Evolutionary conservation across 2,113 vertebrate genomes (phyloP), one percentile per base, ranked within the genome.

Genomic region (Rhegmatorhina hoffmannsi): DNA sequence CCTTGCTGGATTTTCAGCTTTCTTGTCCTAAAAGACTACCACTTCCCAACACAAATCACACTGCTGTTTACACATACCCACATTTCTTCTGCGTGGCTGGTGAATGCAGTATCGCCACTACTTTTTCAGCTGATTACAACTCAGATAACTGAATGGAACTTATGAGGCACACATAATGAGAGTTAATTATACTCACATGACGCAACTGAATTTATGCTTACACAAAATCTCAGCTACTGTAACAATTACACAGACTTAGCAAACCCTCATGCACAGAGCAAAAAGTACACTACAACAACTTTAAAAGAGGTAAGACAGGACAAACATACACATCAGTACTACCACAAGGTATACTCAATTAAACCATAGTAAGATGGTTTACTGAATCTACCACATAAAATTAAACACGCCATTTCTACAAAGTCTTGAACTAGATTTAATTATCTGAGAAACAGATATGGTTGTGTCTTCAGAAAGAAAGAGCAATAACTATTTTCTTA

Each of bases 101-200:
- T 46, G 60, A 82, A 12, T 26, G 78, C 73, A 90, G 56, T 5
- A 92, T 46, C 91, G 81, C 76, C 34, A 21, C 38, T 70, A 59
- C 69, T 90, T 59, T 46, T 89, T 52, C 83, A 79, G 64, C 84
- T 84, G 86, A 93, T 88, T 91, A 69, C 59, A 88, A 29, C 76
- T 78, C 78, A 11, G 64, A 66, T 93, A 91, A 60, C 63, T 95
- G 90, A 97, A 96, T 88, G 66, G 95, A 96, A 92, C 78, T 90
- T 62, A 43, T 68, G 87, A 95, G 63, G 95, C 95, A 97, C 83
- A 47, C 80, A 76, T 95, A 97, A 97, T 96, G 81, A 96, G 79
- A 74, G 84, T 96, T 97, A 95, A 97, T 96, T 86, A 72, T 8
- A 53, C 34, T 93, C 86, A 95, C 78, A 69, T 92, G 85, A 78